Conservation (phyloP, 2,797 vertebrate genomes). For the Thripadectes ignobilis region DNA sequence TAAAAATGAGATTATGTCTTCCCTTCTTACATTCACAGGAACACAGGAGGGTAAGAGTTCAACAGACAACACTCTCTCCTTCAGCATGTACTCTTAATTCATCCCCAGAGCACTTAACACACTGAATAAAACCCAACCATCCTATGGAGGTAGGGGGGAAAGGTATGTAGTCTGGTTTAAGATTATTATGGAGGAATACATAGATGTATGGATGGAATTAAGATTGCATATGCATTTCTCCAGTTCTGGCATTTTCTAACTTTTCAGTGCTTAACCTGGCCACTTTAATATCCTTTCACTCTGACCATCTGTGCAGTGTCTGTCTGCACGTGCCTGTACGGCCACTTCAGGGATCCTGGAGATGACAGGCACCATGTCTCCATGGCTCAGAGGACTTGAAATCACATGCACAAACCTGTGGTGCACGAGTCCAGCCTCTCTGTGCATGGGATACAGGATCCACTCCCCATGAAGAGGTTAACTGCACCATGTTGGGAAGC, state of each 20-base stretch:
- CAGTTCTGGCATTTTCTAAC: slow-evolving; percentile 19
- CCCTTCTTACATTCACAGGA: slow-evolving; percentile 14
- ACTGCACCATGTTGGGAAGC: neutral
- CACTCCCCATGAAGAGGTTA: neutral
- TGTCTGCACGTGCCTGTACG: neutral
- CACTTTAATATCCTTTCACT: slow-evolving; percentile 35
- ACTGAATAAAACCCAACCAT: neutral
- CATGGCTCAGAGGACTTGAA: neutral
- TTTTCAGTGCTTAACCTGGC: slow-evolving; percentile 26
- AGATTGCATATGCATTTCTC: neutral
- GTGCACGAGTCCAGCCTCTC: neutral
- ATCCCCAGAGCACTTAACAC: slow-evolving; percentile 15
- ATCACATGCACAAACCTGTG: neutral
- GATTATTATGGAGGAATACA: slow-evolving; percentile 21
- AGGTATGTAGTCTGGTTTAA: neutral
- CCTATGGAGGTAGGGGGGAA: neutral
- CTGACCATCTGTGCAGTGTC: slow-evolving; percentile 16
- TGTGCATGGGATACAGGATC: neutral
- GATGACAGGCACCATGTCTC: neutral
- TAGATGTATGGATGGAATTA: slow-evolving; percentile 12
- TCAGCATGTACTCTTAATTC: slow-evolving; percentile 11
- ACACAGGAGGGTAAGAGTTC: slow-evolving; percentile 54
- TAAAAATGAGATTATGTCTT: slow-evolving; percentile 63
- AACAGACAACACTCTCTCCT: slow-evolving; percentile 46
- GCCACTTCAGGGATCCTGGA: neutral